Conservation (phyloP, 2,888 invertebrate genomes). For the Eilema sororculum region DNA sequence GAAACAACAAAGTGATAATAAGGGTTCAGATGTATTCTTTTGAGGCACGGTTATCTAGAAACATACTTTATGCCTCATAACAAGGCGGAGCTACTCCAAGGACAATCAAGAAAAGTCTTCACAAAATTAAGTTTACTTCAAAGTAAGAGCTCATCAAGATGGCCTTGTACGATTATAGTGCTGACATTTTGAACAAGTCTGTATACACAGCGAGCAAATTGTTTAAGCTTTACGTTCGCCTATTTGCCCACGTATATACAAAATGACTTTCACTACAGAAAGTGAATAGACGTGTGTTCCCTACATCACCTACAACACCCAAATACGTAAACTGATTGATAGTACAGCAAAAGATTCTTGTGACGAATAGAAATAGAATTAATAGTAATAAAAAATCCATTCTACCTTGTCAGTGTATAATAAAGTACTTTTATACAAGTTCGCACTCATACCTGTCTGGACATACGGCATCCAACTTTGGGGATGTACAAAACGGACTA, state of each 20-base stretch:
- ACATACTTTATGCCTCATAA: not conserved
- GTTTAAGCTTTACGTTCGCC: not conserved
- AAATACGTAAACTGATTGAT: too few relatives aligned
- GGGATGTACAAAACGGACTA: too few relatives aligned
- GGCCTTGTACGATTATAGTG: not conserved
- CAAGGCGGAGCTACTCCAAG: not conserved
- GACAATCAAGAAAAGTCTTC: constrained; percentile 6
- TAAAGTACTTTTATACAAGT: too few relatives aligned
- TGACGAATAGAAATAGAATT: not conserved
- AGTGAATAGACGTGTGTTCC: not conserved
- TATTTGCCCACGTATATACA: not conserved
- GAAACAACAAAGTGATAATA: too few relatives aligned
- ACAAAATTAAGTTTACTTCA: constrained; percentile 9
- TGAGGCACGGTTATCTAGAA: not conserved
- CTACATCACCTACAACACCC: not conserved
- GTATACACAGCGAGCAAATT: not conserved
- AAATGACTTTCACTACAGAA: not conserved
- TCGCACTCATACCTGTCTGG: too few relatives aligned
- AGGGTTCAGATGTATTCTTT: not conserved
- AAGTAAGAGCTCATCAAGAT: constrained; percentile 1
- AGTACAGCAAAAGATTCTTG: not conserved
- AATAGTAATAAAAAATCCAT: too few relatives aligned
- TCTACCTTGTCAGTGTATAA: too few relatives aligned
- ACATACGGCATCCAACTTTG: too few relatives aligned
- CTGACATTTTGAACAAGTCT: not conserved